Evolutionary conservation across 2,797 vertebrate species (phyloP), one percentile per base, ranked within the genome.

Genomic region (Pseudotriccus pelzelni): DNA sequence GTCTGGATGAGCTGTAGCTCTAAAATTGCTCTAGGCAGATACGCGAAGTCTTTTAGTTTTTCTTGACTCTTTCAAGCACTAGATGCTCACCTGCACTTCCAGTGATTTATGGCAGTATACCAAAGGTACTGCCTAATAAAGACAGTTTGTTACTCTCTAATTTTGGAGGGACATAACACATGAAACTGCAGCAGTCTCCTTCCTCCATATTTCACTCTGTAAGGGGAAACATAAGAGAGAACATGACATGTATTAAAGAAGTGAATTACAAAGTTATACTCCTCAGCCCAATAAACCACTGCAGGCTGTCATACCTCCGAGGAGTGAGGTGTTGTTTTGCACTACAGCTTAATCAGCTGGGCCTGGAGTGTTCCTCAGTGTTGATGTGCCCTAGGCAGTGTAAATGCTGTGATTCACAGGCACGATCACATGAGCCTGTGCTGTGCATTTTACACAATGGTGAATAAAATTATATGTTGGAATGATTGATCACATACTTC

Each of bases 81-180:
- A 63, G 96, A 95, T 97, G 72, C 86, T 97, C 95, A 96, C 92
- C 90, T 96, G 94, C 83, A 75, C 80, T 96, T 96, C 62, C 83
- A 86, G 75, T 97, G 97, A 97, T 98, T 98, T 98, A 97, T 97
- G 91, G 72, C 73, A 56, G 75, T 95, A 46, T 82, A 97, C 90
- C 92, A 93, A 97, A 95, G 85, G 88, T 95, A 91, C 81, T 74
- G 92, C 88, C 96, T 97, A 97, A 97, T 97, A 98, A 97, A 97
- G 96, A 97, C 92, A 95, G 97, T 98, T 97, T 98, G 96, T 97
- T 97, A 93, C 87, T 87, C 93, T 97, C 92, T 98, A 97, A 98
- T 98, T 98, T 98, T 96, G 96, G 96, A 96, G 90, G 93, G 52
- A 87, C 63, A 77, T 96, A 97, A 89, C 95, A 95, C 90, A 49